phyloP scores from a whole-genome alignment of 2,113 vertebrate species.

The Brevimyrus niger region DNA sequence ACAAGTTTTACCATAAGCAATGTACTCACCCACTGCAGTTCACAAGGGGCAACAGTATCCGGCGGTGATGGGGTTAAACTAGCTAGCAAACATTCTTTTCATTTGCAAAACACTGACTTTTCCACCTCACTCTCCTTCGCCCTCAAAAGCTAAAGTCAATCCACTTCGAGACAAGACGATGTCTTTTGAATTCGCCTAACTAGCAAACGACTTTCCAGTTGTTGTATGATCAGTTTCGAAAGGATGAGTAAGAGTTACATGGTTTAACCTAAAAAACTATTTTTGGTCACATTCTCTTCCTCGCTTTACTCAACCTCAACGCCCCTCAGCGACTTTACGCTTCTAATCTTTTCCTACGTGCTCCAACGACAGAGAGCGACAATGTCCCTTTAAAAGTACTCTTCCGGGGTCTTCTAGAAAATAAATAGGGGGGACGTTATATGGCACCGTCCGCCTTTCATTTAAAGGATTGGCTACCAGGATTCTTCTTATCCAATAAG shows the following conservation, averaged over 20 bases:
- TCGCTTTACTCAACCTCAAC: neutral
- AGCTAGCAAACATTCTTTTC: constrained; percentile 6
- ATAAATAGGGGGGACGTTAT: neutral
- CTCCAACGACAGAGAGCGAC: neutral
- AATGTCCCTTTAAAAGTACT: constrained; percentile 17
- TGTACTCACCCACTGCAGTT: constrained; percentile 3
- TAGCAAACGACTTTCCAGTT: neutral
- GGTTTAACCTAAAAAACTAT: neutral
- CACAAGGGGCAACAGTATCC: neutral
- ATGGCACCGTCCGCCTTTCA: constrained; percentile 17
- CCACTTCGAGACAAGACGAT: neutral
- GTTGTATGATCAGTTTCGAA: neutral
- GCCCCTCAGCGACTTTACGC: constrained; percentile 2
- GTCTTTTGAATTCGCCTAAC: neutral
- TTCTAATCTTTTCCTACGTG: constrained; percentile 8
- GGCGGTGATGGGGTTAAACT: constrained; percentile 10
- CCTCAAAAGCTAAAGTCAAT: neutral
- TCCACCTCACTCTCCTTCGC: neutral
- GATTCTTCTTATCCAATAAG: neutral
- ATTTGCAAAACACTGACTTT: constrained; percentile 8
- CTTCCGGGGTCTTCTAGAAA: constrained; percentile 19
- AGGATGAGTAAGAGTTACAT: neutral
- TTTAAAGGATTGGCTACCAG: constrained; percentile 18
- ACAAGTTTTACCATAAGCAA: neutral
- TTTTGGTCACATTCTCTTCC: neutral